Conservation (phyloP, 2,888 invertebrate species). For the Acanthopleura granulata region DNA sequence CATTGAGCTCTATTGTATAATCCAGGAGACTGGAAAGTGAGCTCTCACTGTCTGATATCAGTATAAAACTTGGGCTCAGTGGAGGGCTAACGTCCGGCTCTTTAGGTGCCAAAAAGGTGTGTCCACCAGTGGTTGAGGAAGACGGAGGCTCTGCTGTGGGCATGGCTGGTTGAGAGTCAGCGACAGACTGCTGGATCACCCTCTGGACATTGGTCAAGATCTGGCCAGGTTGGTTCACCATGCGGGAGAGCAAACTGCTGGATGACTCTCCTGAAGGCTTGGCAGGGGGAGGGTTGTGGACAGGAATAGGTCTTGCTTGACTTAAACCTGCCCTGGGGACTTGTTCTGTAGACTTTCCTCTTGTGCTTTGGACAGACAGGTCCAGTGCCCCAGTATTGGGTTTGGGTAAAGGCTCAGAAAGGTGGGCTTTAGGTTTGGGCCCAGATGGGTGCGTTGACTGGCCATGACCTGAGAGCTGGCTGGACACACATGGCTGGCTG, state of each 20-base stretch:
- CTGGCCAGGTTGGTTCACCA: slow-evolving; percentile 4
- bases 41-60: background rate
- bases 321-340: too few species aligned
- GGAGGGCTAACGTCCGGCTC: background rate
- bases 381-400: too few species aligned
- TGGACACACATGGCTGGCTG: too few species aligned
- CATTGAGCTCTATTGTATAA: slow-evolving; percentile 6
- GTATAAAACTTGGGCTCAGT: background rate
- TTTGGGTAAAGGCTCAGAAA: too few species aligned
- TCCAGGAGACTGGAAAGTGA: background rate
- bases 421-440: too few species aligned
- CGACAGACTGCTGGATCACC: background rate
- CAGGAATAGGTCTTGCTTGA: too few species aligned
- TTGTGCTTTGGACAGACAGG: too few species aligned
- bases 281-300: too few species aligned
- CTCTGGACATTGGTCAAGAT: background rate
- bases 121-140: background rate
- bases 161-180: background rate
- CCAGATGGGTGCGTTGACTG: too few species aligned
- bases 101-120: background rate
- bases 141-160: background rate
- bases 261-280: too few species aligned
- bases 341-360: too few species aligned
- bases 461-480: too few species aligned
- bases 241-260: background rate